Evolutionary conservation across 2,113 vertebrate genomes (phyloP), one percentile per base, ranked within the genome.

Genomic region (Ellobius talpinus): DNA sequence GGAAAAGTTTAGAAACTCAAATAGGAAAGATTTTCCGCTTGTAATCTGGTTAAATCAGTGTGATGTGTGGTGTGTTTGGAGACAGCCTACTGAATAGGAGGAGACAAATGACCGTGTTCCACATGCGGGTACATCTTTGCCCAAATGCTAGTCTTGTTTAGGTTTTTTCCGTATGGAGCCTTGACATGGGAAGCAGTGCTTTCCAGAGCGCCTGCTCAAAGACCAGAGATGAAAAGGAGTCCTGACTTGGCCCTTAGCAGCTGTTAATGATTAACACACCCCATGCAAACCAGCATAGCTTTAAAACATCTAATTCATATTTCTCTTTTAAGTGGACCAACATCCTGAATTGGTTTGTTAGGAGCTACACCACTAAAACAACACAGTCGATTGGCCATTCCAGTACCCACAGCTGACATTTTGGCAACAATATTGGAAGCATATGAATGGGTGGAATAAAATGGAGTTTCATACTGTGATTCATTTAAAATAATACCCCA

Each of bases 31-130:
- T 31, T 61, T 47, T 17, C 29, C 0, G 3, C 39, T 66, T 17
- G 0, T 39, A 55, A 21, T 36, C 26, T 68, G 39, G 17, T 19
- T 16, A 10, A 39, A n/a, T 55, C 47, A 8, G 17, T 0, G 21
- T 7, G 3, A 0, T 6, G 55, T 24, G 5, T 21, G 8, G 33
- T 58, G 11, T 70, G 0, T 63, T 93, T 16, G 88, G 55, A 52
- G 87, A n/a, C 29, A 16, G 55, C 5, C 0, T 13, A 7, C 31
- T 58, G 63, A 26, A 31, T 39, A 50, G 76, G 78, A 47, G 13
- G 23, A 31, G 65, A n/a, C 21, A 39, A 29, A 36, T 45, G 63
- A 47, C 45, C 12, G 0, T 52, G 21, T 84, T 52, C 89, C 45
- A 55, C 50, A 45, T 74, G 45, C 23, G 74, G 87, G 47, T 52